Evolutionary conservation across 1,140 invertebrate species (phyloP), one percentile per base, ranked within the genome.

Genomic region (Zophobas morio): DNA sequence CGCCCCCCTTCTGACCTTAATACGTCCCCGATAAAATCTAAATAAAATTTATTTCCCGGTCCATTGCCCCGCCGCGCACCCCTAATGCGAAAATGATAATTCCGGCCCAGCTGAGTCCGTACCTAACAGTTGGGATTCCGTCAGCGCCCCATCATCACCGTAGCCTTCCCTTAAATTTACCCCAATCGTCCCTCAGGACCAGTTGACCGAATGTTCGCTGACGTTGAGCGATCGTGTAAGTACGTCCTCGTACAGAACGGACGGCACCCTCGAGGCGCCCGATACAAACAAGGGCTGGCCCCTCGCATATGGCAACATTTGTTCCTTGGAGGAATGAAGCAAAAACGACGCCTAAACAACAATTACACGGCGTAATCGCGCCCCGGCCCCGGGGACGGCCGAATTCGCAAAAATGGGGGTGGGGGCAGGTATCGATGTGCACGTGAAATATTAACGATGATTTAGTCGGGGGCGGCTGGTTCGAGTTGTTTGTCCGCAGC

Each of bases 161-260:
- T 42, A 42, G 60, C 37, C 60, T 42, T 66, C 60, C 60, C 60
- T 66, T 66, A 66, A 66, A 66, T 66, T 34, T 74, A 46, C 73
- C 57, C 73, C 57, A 60, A 60, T 42, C 42, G 53, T 75, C 74
- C 57, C 74, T 37, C 46, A 34, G 60, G 74, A 66, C 74, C 74
- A 75, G 74, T 75, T 75, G 74, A 75, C 74, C 74, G 74, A 75
- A 72, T 72, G 70, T 72, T 51, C 51, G 70, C 46, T 72, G 70
- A 72, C 70, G 70, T 72, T 72, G 74, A 53, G 57, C 74, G 74
- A 75, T 75, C 74, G 63, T 75, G 57, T 60, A 75, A 63, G 54
- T 56, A 42, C 35, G 53, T 40, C 37, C 39, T 56, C 53, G 39
- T 66, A 40, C n/a, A 51, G 57, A 42, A 2, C 46, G 39, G 73